Conservation (phyloP, 2,888 invertebrate species). For the Listrodromus nycthemerus region DNA sequence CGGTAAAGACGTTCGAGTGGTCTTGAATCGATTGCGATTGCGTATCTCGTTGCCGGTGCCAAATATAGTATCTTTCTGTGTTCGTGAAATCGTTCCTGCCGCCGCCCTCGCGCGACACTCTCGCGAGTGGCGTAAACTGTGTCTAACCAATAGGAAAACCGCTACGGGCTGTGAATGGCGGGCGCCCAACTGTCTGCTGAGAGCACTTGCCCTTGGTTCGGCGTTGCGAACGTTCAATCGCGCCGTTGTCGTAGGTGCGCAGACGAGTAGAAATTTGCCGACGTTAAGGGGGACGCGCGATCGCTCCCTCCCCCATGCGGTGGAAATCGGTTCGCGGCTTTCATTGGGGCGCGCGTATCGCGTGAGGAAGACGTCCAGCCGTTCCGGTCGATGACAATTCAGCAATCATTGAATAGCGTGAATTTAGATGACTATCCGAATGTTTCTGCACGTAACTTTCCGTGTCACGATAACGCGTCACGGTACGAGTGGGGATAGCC, state of each 20-base stretch:
- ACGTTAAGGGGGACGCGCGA: not conserved
- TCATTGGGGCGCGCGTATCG: conserved; percentile 1
- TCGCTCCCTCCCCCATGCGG: not conserved
- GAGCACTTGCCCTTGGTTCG: conserved; percentile 30
- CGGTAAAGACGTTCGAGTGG: no score
- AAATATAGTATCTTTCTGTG: conserved; percentile 36
- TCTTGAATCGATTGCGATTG: conserved; percentile 33
- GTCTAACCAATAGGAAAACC: conserved; percentile 38
- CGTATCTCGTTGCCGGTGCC: not conserved
- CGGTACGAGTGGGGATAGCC: not conserved
- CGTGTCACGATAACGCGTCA: conserved; percentile 43
- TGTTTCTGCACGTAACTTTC: conserved; percentile 58
- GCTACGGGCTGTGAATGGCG: conserved; percentile 40
- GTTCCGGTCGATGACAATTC: not conserved
- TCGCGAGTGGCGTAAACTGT: conserved; percentile 16
- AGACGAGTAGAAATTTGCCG: not conserved
- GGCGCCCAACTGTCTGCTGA: conserved; percentile 69
- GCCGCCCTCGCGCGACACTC: conserved; percentile 38
- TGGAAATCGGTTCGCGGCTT: not conserved
- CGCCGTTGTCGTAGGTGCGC: conserved; percentile 3
- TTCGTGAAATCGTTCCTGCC: conserved; percentile 6
- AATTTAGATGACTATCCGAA: conserved; percentile 17
- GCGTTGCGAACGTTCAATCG: conserved; percentile 42
- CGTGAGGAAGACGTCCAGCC: not conserved
- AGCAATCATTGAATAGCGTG: not conserved